Base-by-base conservation (phyloP, 2,888 invertebrate genomes). In the Cataglyphis cursor region DNA sequence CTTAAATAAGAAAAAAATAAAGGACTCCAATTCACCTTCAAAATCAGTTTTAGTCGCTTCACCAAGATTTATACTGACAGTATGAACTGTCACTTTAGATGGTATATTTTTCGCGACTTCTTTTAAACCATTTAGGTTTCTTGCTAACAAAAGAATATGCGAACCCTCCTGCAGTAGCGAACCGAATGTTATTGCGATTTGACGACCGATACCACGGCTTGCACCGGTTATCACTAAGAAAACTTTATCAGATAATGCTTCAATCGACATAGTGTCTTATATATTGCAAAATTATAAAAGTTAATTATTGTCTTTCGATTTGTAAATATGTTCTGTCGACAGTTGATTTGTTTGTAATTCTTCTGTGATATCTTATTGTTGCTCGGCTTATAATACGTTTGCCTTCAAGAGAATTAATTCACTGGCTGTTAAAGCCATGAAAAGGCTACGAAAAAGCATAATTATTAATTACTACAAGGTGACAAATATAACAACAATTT, bases 131-230 rank as follows among this genome's bases (percentile, higher is more conserved):
- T 95, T 91, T 81, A 95, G 95, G 85, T 97, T 97, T 89, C 98
- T 96, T 10, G 99, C 98, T 48, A 98, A 93, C 38, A 99, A 95
- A 10, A 98, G 95, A 93, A 98, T 95, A 31, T 97, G 93, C 0
- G 99, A 98, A 24, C 96, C 96, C 1, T 96, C 94, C 44, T 96
- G 96, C 21, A 99, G 95, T 75, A 96, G 95, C 85, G 96, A 96
- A 0, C 97, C 96, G 86, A 98, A 95, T 93, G 97, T 97, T 73
- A 97, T 95, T 1, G 98, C 97, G 83, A 99, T 96, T 80, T 97
- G 96, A 89, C 96, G 96, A 8, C 99, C 99, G 84, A 99, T 98
- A 57, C 99, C 99, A 93, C 97, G 96, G 76, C 98, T 98, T 0
- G 98, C 97, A 18, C 99, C 99, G 18, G 98, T 98, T 51, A 99